Evolutionary conservation across 2,113 vertebrate genomes (phyloP).

Genomic region (Aythya baeri): DNA sequence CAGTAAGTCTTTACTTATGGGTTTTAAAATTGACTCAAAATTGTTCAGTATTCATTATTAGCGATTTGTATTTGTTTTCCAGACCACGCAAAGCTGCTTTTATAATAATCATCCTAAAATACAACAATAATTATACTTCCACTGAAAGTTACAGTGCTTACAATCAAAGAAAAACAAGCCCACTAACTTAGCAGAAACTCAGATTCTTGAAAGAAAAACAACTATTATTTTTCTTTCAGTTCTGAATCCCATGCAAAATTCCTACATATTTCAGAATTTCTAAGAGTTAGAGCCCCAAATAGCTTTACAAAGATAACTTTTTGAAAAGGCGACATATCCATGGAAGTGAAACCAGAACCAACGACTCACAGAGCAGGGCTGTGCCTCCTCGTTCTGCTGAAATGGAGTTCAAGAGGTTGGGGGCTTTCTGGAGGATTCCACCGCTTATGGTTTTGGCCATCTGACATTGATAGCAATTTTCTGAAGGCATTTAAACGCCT

Average conservation of each 20-base stretch:
- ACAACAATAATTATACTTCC: constrained; percentile 19
- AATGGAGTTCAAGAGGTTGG: not conserved
- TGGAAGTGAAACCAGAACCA: not conserved
- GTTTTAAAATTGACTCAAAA: not conserved
- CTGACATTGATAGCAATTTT: rapidly evolving
- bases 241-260: constrained; percentile 33
- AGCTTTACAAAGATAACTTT: not conserved
- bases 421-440: not conserved
- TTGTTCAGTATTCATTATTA: not conserved
- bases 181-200: constrained; percentile 1
- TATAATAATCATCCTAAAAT: not conserved
- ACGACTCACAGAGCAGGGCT: not conserved
- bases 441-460: not conserved
- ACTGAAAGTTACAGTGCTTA: constrained; percentile 5
- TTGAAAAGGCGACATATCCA: not conserved
- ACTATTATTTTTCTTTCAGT: constrained; percentile 19
- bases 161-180: constrained; percentile 4
- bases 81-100: not conserved
- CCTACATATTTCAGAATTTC: constrained; percentile 30
- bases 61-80: constrained; percentile 48
- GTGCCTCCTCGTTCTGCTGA: not conserved
- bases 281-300: not conserved
- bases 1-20: not conserved
- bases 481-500: not conserved
- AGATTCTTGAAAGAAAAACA: not conserved